Evolutionary conservation across 2,797 vertebrate species (phyloP).

Genomic region (Agapornis canus): DNA sequence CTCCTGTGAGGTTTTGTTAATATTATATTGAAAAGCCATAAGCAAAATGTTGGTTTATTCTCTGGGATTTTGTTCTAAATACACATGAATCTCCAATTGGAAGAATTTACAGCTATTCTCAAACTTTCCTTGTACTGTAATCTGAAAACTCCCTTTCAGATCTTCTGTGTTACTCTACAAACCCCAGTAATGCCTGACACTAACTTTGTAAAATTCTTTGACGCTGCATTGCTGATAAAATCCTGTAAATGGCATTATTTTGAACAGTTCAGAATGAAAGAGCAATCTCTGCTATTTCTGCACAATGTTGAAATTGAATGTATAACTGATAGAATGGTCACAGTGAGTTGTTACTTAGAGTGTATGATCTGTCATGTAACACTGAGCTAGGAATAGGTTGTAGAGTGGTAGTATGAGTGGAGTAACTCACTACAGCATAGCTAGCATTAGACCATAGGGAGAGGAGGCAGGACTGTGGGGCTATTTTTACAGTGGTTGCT

Average conservation of each 20-base stretch:
- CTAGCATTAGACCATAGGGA: neutral
- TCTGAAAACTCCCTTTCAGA: neutral
- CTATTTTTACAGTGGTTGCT: neutral
- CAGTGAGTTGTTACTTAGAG: neutral
- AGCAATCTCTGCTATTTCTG: neutral
- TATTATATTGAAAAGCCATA: neutral
- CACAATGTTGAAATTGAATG: neutral
- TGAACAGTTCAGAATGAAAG: neutral
- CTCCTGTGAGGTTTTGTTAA: neutral
- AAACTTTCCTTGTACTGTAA: neutral
- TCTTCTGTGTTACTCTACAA: neutral
- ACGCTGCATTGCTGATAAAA: neutral
- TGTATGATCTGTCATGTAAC: neutral
- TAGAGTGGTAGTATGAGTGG: neutral
- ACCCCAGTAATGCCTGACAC: neutral
- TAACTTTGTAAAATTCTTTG: neutral
- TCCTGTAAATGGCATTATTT: neutral
- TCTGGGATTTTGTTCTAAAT: neutral
- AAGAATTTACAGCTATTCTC: neutral
- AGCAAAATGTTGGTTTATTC: neutral
- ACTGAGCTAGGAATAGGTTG: neutral
- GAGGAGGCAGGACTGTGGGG: neutral
- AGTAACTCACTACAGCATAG: neutral
- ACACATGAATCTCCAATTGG: neutral
- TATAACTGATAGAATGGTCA: neutral